Conservation (phyloP, 2,797 vertebrate species). For the Limnodromus scolopaceus region DNA sequence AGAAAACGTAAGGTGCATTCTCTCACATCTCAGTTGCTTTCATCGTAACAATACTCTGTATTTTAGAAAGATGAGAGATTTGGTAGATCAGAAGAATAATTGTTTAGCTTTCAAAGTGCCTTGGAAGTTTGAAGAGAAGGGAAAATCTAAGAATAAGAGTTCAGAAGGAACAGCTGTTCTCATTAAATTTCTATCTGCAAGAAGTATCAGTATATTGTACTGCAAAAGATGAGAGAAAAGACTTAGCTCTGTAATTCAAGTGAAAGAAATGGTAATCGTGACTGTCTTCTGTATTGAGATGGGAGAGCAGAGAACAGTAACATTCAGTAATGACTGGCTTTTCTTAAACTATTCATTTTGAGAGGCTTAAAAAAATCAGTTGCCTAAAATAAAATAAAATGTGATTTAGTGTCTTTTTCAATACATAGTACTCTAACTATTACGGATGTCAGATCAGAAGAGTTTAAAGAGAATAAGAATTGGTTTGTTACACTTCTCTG, state of each 20-base stretch:
- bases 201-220: neutral
- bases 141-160: neutral
- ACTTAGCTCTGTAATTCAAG: neutral
- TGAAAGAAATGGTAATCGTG: neutral
- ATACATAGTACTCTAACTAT: neutral
- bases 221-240: neutral
- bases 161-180: slow-evolving; percentile 8
- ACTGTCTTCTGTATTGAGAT: neutral
- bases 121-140: neutral
- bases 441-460: neutral
- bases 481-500: neutral
- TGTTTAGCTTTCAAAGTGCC: neutral
- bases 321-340: neutral
- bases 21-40: neutral
- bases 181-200: neutral
- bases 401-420: neutral
- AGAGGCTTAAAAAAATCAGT: neutral
- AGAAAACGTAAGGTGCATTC: neutral
- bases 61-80: neutral
- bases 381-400: slow-evolving; percentile 10
- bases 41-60: neutral
- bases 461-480: neutral
- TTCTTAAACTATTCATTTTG: neutral
- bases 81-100: neutral
- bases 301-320: neutral